Percentiles rank a stretch among this genome's conserved stretches.
phyloP scores from a whole-genome alignment of 2,113 vertebrate genomes.

The Pomatorhinus ruficollis region DNA sequence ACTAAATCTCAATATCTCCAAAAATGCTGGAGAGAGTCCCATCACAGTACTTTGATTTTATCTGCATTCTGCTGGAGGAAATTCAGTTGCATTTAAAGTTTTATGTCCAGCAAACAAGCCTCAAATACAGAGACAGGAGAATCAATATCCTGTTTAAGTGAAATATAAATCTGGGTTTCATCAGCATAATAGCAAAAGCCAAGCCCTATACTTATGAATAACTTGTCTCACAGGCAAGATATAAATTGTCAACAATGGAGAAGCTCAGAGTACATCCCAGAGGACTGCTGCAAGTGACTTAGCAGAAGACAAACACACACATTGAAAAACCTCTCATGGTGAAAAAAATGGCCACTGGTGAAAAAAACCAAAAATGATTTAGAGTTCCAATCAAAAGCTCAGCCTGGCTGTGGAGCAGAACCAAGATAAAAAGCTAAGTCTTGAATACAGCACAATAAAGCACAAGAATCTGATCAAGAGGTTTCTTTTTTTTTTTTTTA shows the following conservation, averaged over 20 bases:
- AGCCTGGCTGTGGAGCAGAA: background rate
- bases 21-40: background rate
- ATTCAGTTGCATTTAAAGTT: slow-evolving; percentile 57
- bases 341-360: background rate
- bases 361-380: background rate
- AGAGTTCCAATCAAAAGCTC: background rate
- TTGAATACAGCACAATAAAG: background rate
- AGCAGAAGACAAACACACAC: background rate
- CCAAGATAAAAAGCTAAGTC: background rate
- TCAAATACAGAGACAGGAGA: slow-evolving; percentile 49
- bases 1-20: background rate
- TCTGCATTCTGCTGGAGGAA: slow-evolving; percentile 39
- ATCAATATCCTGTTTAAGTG: slow-evolving; percentile 62
- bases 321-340: background rate
- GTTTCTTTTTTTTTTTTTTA: background rate
- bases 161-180: slow-evolving; percentile 65
- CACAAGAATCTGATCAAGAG: background rate
- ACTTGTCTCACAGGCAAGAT: slow-evolving; percentile 35
- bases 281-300: background rate
- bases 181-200: slow-evolving; percentile 55
- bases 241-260: slow-evolving; percentile 38
- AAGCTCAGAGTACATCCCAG: slow-evolving; percentile 1
- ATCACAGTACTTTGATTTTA: slow-evolving; percentile 25
- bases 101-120: slow-evolving; percentile 52
- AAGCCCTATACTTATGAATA: slow-evolving; percentile 48